These are phyloP conservation scores for Nemapogon koenigi DNA, from an alignment of 2,888 invertebrate genomes.

Conservation along the genomic window DNA sequence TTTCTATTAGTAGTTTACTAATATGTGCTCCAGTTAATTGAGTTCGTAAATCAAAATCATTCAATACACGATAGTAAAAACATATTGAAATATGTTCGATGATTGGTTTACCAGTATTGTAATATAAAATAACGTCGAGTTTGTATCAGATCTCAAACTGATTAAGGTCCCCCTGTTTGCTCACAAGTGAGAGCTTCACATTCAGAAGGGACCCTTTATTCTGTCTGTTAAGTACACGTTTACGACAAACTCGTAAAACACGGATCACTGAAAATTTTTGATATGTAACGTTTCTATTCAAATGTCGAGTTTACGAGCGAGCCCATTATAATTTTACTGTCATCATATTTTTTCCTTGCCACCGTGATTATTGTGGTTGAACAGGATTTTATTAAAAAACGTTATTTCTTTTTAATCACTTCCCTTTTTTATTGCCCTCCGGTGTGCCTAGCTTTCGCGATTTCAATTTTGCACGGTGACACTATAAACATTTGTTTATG, in stretches of 20 bases:
- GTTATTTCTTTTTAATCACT: conserved; percentile 59
- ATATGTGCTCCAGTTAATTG: no score
- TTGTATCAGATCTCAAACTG: not conserved
- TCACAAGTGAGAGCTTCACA: conserved; percentile 27
- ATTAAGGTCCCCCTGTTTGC: conserved; percentile 28
- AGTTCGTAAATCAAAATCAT: no score
- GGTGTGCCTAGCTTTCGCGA: conserved; percentile 18
- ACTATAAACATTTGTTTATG: conserved; percentile 2
- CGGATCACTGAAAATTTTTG: conserved; percentile 65
- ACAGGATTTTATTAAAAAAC: conserved; percentile 46
- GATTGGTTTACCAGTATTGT: no score
- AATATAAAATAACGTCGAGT: no score
- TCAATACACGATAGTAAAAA: no score
- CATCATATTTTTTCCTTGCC: conserved; percentile 51
- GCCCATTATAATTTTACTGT: conserved; percentile 60
- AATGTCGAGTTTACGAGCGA: conserved; percentile 53
- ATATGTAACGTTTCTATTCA: conserved; percentile 65
- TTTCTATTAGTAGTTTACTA: no score
- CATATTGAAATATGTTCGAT: no score
- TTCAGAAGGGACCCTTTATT: conserved; percentile 40
- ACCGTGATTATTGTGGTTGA: conserved; percentile 48
- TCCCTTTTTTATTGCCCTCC: conserved; percentile 37
- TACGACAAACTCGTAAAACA: conserved; percentile 62
- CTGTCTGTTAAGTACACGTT: conserved; percentile 56
- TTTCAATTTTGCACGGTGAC: conserved; percentile 38